Evolutionary conservation across 2,113 vertebrate genomes (phyloP).

Genomic region (Gorsachius goisagi): DNA sequence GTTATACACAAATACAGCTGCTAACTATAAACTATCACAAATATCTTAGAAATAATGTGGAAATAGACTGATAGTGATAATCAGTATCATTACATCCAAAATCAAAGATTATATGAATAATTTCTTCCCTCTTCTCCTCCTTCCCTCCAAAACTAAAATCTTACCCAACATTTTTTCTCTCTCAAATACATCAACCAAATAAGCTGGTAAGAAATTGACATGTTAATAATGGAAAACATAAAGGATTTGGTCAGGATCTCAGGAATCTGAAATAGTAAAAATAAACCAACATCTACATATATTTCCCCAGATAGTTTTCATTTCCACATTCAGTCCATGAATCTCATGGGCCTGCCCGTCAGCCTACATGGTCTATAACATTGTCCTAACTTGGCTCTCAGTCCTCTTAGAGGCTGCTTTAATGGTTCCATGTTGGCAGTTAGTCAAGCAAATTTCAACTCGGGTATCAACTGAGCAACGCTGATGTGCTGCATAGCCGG

Average conservation of each 20-base stretch:
- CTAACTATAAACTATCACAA: neutral
- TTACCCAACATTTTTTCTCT: neutral
- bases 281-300: neutral
- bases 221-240: neutral
- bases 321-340: neutral
- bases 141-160: neutral
- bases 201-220: neutral
- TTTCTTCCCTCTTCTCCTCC: neutral
- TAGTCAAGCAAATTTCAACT: neutral
- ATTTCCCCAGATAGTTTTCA: neutral
- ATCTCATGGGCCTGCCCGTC: neutral
- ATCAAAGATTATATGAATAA: neutral
- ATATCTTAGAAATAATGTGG: neutral
- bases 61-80: neutral
- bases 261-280: neutral
- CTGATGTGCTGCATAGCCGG: neutral
- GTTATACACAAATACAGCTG: neutral
- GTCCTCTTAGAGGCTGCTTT: neutral
- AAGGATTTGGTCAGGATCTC: neutral
- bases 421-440: neutral
- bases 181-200: neutral
- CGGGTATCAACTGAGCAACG: neutral
- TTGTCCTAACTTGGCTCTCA: neutral
- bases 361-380: rapidly evolving
- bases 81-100: neutral